Conservation (phyloP, 1,140 invertebrate species). For the Cardiocondyla obscurior region DNA sequence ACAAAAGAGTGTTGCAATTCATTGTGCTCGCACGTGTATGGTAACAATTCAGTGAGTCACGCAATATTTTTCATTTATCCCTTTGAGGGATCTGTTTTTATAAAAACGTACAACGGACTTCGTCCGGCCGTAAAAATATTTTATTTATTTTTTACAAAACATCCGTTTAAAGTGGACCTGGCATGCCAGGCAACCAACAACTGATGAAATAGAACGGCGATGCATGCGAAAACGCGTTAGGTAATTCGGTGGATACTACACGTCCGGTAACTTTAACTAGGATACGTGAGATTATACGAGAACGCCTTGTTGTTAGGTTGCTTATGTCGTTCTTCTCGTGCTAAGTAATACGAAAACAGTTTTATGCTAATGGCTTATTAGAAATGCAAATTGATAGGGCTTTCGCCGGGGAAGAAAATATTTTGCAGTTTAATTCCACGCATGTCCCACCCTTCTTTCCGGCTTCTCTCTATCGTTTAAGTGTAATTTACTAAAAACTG, state of each 20-base stretch:
- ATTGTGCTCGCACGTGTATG: neutral
- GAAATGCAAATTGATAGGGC: slow-evolving; percentile 1
- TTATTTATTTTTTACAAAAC: slow-evolving; percentile 39
- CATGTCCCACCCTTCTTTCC: neutral
- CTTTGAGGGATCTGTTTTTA: slow-evolving; percentile 33
- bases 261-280: neutral
- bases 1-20: slow-evolving; percentile 27
- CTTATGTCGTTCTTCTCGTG: neutral
- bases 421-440: neutral
- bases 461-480: neutral
- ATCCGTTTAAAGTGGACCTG: neutral
- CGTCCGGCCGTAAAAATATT: slow-evolving; percentile 28
- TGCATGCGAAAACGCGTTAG: neutral
- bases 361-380: slow-evolving; percentile 10
- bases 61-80: slow-evolving; percentile 39
- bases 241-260: neutral
- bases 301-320: neutral
- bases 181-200: neutral
- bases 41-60: neutral
- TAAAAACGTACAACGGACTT: neutral
- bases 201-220: neutral
- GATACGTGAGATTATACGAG: neutral
- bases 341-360: slow-evolving; percentile 8
- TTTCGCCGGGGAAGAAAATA: neutral
- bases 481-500: neutral